Base-by-base conservation (phyloP, 2,113 vertebrate genomes). In the Chunga burmeisteri region DNA sequence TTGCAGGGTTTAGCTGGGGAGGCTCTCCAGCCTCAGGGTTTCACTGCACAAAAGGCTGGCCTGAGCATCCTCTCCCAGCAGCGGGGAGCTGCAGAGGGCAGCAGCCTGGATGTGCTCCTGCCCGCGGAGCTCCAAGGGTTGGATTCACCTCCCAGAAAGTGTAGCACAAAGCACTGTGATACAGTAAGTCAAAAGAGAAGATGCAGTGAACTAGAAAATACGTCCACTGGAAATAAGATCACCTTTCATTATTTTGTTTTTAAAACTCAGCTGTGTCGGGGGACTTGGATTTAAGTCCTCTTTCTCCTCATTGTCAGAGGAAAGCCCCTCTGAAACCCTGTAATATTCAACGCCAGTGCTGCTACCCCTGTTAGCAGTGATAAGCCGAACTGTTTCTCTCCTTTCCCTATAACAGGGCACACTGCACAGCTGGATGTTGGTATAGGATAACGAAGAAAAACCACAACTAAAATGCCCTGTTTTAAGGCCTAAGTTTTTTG, bases 391-490 rank as follows among this genome's bases (percentile, higher is more conserved):
- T 74, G 7, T 65, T 81, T 44, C 32, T 42, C 27, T 66, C 18
- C 29, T 73, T 75, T 66, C 32, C 26, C 3, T 63, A 4, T 5
- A 58, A 34, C 3, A 78, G 8, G 23, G 3, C 46, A 42, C n/a
- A 11, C 14, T 27, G 44, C 40, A 62, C 38, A 78, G 11, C 17
- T 56, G 23, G 21, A 10, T 27, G 21, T 42, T 32, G 46, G 13
- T 26, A 29, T 0, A 66, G 17, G 7, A 50, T 29, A n/a, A 22
- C 36, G 78, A 89, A 85, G 25, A 40, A 34, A 62, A 50, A 6
- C 0, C 0, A 1, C 40, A 12, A 17, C 2, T 56, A n/a, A 65
- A 90, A 67, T 52, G 1, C 6, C 3, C 4, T 36, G 4, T 0
- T 81, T 74, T 27, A 46, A 81, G 17, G 22, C 6, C 4, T 13